Conservation (phyloP, 1,140 invertebrate species). For the Pseudomyrmex gracilis region DNA sequence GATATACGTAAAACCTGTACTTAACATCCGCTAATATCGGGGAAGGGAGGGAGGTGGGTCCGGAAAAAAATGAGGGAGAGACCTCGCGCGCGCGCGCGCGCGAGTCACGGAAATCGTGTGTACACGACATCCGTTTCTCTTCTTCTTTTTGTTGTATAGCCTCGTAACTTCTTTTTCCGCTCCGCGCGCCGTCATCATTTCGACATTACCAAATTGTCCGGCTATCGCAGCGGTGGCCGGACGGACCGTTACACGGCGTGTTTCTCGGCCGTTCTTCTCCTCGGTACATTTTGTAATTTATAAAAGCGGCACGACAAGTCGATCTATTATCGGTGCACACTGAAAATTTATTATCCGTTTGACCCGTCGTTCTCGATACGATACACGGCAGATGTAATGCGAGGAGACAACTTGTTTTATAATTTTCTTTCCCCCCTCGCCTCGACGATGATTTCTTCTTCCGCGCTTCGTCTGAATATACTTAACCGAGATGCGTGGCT, state of each 20-base stretch:
- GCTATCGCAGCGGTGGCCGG: background rate
- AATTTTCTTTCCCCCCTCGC: constrained; percentile 5
- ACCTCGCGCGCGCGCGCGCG: background rate
- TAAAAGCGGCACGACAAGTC: constrained; percentile 57
- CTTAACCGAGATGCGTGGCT: no score
- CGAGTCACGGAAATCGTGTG: constrained; percentile 33
- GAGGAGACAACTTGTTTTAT: constrained; percentile 63
- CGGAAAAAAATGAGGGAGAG: background rate
- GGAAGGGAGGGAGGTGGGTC: no score
- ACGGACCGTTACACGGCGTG: constrained; percentile 58
- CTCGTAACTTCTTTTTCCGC: background rate
- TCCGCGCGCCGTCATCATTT: constrained; percentile 27
- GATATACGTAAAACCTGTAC: constrained; percentile 31
- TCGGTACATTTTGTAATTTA: constrained; percentile 68
- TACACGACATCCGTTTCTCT: background rate
- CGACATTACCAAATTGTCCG: constrained; percentile 53
- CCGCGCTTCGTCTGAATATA: background rate
- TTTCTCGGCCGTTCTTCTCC: constrained; percentile 35
- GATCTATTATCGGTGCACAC: constrained; percentile 64
- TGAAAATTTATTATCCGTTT: constrained; percentile 73
- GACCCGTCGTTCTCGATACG: constrained; percentile 64
- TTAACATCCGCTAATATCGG: constrained; percentile 39
- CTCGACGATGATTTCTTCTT: background rate
- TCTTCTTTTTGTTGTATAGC: background rate
- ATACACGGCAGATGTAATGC: constrained; percentile 40